Conservation (phyloP, 2,113 vertebrate genomes). For the Origma solitaria region DNA sequence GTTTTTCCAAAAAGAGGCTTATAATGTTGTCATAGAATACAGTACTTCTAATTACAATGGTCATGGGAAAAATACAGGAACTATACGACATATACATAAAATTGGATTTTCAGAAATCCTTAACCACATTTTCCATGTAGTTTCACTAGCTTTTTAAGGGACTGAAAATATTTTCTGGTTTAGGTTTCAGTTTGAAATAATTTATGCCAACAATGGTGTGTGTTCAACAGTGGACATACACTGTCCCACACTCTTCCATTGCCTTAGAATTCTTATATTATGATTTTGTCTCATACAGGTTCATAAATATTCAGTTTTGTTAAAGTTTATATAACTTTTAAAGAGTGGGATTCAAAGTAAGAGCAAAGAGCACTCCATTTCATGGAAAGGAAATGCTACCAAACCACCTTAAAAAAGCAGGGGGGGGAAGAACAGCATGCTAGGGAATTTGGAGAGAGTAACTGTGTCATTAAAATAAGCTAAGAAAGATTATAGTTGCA, state of each 20-base stretch:
- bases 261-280: neutral
- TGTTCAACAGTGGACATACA: neutral
- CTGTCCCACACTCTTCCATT: neutral
- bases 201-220: neutral
- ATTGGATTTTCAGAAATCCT: neutral
- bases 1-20: neutral
- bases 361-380: neutral
- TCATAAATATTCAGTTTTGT: neutral
- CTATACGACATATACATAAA: neutral
- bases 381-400: neutral
- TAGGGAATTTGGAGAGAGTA: neutral
- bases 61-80: neutral
- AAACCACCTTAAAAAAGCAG: constrained; percentile 10
- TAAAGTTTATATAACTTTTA: neutral
- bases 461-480: constrained; percentile 39
- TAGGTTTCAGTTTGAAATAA: neutral
- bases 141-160: neutral
- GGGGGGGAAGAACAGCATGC: neutral
- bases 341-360: neutral
- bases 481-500: constrained; percentile 24
- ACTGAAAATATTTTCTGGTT: neutral
- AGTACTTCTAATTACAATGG: neutral
- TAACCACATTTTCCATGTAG: neutral
- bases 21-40: neutral
- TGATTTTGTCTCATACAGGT: neutral